phyloP scores from a whole-genome alignment of 2,797 vertebrate species.

The Mormyrops attenuatus region DNA sequence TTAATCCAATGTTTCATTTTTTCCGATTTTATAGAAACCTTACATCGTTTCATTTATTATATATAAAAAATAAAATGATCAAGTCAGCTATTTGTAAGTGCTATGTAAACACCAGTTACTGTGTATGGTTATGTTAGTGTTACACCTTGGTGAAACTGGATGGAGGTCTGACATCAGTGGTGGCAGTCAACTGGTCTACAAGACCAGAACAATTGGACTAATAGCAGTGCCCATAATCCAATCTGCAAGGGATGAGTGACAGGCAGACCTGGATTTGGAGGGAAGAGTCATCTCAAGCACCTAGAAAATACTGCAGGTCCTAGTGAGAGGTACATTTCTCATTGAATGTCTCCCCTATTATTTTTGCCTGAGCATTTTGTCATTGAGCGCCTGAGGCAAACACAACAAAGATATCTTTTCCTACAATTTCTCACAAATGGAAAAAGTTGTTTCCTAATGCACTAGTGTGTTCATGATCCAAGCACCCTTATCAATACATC shows the following conservation, averaged over 20 bases:
- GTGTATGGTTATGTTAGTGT: not conserved
- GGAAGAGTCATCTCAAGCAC: not conserved
- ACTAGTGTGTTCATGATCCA: not conserved
- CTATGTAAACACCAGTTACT: not conserved
- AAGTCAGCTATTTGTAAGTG: not conserved
- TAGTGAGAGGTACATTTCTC: not conserved
- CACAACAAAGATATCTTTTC: not conserved
- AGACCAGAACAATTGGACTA: not conserved
- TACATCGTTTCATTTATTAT: not conserved
- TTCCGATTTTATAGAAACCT: not conserved
- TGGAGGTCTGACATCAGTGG: not conserved
- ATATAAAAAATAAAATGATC: not conserved
- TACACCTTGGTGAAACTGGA: not conserved
- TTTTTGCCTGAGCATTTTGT: not conserved
- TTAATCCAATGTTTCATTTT: not conserved
- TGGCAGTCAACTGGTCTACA: not conserved
- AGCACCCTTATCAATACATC: not conserved
- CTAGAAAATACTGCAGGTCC: not conserved
- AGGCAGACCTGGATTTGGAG: not conserved
- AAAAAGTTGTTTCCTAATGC: not conserved
- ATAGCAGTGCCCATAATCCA: not conserved
- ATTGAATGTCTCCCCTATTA: not conserved
- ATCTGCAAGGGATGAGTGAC: not conserved
- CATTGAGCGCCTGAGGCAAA: not conserved
- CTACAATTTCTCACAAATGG: not conserved